Base-by-base conservation (phyloP, 2,797 vertebrate genomes). In the Sebastes nivosus region DNA sequence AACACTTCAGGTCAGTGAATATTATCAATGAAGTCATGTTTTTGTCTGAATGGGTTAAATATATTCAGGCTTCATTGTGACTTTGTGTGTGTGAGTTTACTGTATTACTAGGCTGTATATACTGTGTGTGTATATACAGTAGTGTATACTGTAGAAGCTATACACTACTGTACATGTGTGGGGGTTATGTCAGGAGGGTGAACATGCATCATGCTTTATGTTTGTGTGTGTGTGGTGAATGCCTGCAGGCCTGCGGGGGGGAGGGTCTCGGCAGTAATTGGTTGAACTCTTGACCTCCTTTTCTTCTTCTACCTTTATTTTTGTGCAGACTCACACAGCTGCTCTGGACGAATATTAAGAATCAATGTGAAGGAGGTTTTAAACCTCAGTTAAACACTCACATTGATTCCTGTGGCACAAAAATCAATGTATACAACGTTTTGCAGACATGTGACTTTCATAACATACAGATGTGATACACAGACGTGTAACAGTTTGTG, bases 231-330 rank as follows among this genome's bases (percentile, higher is more conserved):
- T 38, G 14, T 18, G 61, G 2, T 52, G 57, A 9, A n/a, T 2
- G 60, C 7, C 72, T 81, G 74, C 64, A 24, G 60, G 55, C 42
- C 42, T 42, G 38, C 38, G 14, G 42, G 13, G 60, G n/a, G 30
- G 22, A 2, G 54, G n/a, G n/a, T 75, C 36, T 65, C 38, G 57
- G n/a, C 11, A 13, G 14, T 64, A 52, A 71, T 5, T 66, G 72
- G 55, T 63, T 38, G 70, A 71, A 50, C 79, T 63, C 34, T 36
- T 58, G 60, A 85, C 75, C 72, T 75, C 59, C 25, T 63, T 69
- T 54, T 67, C 54, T 75, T 66, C 66, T 55, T 58, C 36, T 67
- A 8, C 32, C 29, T 67, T 52, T 25, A 1, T 71, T 20, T 60
- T 25, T 11, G 22, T 3, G n/a, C 60, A 8, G 32, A 13, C 8